Evolutionary conservation across 2,888 invertebrate species (phyloP), one percentile per base, ranked within the genome.

Genomic region (Dendrolimus houi): DNA sequence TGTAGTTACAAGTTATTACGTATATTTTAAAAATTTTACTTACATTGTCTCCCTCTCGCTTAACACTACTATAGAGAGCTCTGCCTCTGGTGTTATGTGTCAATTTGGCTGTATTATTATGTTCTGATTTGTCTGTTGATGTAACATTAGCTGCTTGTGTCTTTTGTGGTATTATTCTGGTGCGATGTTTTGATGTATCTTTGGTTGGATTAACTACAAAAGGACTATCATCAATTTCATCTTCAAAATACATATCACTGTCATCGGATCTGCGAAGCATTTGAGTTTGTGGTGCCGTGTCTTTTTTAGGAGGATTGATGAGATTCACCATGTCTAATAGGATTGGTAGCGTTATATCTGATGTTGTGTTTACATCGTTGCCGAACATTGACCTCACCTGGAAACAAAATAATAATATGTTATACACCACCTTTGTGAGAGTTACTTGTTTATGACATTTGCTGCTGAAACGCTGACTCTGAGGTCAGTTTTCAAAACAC

Each of bases 281-380:
- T 58, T 84, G 86, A 60, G 81, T 75, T 60, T 79, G 76, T 60
- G 83, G 75, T 65, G 61, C 69, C 61, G 69, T 65, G 9, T 47
- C 12, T 47, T 9, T 47, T 47, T 12, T 47, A 10, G 47, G 12
- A 47, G 47, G 12, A 12, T 47, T 86, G 56, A 94, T 91, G 59
- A 94, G 84, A 72, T 93, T 93, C 0, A 94, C 94, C 75, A 94
- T 92, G 74, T 94, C 94, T 65, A 92, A 86, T 59, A 93, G 90
- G 61, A 93, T 92, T 9, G 94, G 94, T 58, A 94, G 77, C 84
- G 93, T 89, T 41, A 94, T 79, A 57, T 92, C 91, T 62, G 47
- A 47, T 47, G 92, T 81, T 13, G 90, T 82, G 71, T 93, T 93
- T 61, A 85, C 83, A 66, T 87, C 87, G 68, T 91, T 88, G 62